phyloP scores from a whole-genome alignment of 35 echinoderm and acorn worm species.

The Diadema setosum region DNA sequence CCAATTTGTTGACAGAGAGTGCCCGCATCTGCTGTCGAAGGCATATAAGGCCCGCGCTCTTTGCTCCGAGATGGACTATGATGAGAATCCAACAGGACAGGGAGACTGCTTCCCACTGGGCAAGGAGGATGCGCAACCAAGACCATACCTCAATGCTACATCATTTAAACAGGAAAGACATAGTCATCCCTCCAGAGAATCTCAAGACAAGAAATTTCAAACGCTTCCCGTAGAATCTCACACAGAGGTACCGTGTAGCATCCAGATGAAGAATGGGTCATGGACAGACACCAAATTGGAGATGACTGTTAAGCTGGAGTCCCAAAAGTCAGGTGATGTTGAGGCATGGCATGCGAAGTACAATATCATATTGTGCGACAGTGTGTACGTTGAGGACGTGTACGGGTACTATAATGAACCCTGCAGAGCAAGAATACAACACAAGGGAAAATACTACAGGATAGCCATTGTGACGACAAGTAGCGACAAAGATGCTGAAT shows the following conservation, averaged over 20 bases:
- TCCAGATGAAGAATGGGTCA: background rate
- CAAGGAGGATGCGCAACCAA: background rate
- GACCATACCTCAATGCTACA: background rate
- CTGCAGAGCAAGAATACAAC: background rate
- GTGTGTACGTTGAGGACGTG: too few relatives aligned
- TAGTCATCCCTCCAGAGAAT: too few relatives aligned
- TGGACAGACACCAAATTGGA: background rate
- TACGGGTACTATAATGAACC: too few relatives aligned
- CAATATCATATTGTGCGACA: background rate
- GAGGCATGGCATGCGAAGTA: background rate
- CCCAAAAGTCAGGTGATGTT: background rate
- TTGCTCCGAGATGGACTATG: background rate
- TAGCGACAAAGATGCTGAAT: background rate
- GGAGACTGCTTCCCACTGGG: background rate
- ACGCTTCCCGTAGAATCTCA: background rate
- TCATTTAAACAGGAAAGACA: background rate
- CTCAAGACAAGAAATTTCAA: background rate
- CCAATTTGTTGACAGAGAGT: background rate
- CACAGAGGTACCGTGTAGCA: background rate
- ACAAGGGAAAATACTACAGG: background rate
- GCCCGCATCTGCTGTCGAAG: background rate
- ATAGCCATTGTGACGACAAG: background rate
- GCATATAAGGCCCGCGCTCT: background rate
- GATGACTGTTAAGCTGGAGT: background rate
- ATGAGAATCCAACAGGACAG: background rate